These are phyloP conservation scores for Xiphorhynchus elegans DNA, from an alignment of 2,113 vertebrate species.

Conservation along the genomic window DNA sequence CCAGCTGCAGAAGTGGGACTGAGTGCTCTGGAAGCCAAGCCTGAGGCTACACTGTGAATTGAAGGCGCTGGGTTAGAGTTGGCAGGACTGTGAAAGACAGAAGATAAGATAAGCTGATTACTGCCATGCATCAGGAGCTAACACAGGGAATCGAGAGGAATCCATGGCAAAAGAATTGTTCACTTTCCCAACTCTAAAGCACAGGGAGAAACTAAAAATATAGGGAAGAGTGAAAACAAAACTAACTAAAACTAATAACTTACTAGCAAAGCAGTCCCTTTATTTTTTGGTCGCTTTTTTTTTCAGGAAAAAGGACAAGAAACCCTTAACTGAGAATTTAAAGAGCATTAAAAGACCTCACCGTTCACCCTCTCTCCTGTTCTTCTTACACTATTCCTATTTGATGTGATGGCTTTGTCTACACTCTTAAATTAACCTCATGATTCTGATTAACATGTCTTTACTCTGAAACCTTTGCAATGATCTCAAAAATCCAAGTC, in stretches of 20 bases:
- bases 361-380: neutral
- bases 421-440: neutral
- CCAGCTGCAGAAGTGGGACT: neutral
- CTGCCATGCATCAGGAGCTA: neutral
- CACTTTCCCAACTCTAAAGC: neutral
- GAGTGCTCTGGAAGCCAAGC: neutral
- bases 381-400: neutral
- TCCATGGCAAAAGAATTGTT: neutral
- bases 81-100: neutral
- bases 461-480: neutral
- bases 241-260: neutral
- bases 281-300: neutral
- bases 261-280: neutral
- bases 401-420: neutral
- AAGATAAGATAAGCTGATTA: neutral
- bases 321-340: neutral
- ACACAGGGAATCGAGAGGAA: neutral
- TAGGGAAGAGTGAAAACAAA: neutral
- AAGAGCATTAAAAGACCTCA: neutral
- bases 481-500: neutral
- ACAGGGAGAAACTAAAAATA: neutral
- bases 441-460: neutral
- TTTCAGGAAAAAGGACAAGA: neutral
- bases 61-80: neutral
- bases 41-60: neutral